phyloP scores from a whole-genome alignment of 2,888 invertebrate genomes.

The Corbicula japonica region DNA sequence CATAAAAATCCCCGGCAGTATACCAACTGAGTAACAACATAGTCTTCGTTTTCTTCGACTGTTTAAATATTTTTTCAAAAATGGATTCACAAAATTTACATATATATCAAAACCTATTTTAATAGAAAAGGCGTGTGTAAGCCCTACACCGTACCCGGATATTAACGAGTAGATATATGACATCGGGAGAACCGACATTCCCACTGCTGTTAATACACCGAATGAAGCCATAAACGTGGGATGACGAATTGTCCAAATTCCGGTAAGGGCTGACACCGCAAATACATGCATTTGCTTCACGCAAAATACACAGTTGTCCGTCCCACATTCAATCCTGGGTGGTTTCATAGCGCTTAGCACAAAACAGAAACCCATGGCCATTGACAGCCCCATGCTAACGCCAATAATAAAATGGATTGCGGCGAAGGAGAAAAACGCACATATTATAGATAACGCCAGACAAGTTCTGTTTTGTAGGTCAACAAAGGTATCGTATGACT shows the following conservation, averaged over 20 bases:
- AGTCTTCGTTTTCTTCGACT: constrained; percentile 44
- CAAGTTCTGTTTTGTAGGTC: constrained; percentile 23
- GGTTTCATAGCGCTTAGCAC: constrained; percentile 54
- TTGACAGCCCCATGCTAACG: constrained; percentile 62
- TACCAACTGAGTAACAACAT: constrained; percentile 54
- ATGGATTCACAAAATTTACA: constrained; percentile 46
- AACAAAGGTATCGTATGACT: constrained; percentile 36
- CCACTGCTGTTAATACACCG: constrained; percentile 23
- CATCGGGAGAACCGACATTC: constrained; percentile 34
- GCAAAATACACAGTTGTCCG: constrained; percentile 21
- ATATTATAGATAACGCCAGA: constrained; percentile 16
- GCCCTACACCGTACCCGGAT: constrained; percentile 55
- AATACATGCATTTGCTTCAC: constrained; percentile 50
- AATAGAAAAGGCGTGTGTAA: constrained; percentile 59
- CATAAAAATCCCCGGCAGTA: constrained; percentile 59
- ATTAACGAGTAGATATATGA: constrained; percentile 39
- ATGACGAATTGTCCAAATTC: constrained; percentile 48
- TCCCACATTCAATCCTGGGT: constrained; percentile 24
- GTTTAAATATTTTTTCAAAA: constrained; percentile 47
- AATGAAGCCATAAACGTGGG: constrained; percentile 29
- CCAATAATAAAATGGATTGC: constrained; percentile 53
- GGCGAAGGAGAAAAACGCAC: constrained; percentile 48
- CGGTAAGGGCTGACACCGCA: constrained; percentile 41
- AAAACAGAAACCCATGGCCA: constrained; percentile 65
- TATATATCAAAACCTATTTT: constrained; percentile 61